Base-by-base conservation (phyloP, 1,140 invertebrate species). In the Bombus affinis region DNA sequence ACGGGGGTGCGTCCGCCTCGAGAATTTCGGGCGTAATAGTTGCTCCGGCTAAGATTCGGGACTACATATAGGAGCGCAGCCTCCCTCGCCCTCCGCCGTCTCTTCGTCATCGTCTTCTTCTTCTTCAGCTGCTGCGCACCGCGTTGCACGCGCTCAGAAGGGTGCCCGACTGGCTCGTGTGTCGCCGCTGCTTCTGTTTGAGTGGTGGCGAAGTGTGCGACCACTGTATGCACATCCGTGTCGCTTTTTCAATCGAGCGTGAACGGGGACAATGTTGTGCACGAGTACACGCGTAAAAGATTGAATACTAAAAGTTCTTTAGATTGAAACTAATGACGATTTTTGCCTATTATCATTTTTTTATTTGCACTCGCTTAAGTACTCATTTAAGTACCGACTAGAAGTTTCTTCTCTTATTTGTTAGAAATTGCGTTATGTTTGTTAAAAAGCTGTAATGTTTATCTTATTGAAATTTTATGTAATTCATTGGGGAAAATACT, bases 61-160 rank as follows among this genome's bases (percentile, higher is more conserved):
- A 93, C 95, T 95, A 95, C 95, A 95, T 95, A 95, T 95, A 95
- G 94, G 88, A 93, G 84, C 88, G 86, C 92, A 93, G 92, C 92
- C 91, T 94, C 93, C 93, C 93, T 94, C 91, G 83, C 91, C 92
- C 92, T 89, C 88, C 91, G 81, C 88, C 88, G 86, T 85, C 85
- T 75, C 85, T 75, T 86, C 86, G 89, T 87, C 90, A 53, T 87
- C 89, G 73, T 81, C 88, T 82, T 86, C 86, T 81, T 86, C 90
- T 87, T 86, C 86, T 87, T 87, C 86, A 85, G 71, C 74, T 87
- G 83, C 83, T 79, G 86, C 83, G 77, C 71, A 59, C 81, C 57
- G 77, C 28, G 88, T 73, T 90, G 86, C 89, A 90, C 89, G 86
- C 89, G 89, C 79, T 88, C 81, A 85, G 86, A 90, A 89, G 89